Percentiles rank a stretch among this genome's conserved stretches.
phyloP scores from a whole-genome alignment of 53 echinoderm and acorn worm species.

The Henricia sp. region DNA sequence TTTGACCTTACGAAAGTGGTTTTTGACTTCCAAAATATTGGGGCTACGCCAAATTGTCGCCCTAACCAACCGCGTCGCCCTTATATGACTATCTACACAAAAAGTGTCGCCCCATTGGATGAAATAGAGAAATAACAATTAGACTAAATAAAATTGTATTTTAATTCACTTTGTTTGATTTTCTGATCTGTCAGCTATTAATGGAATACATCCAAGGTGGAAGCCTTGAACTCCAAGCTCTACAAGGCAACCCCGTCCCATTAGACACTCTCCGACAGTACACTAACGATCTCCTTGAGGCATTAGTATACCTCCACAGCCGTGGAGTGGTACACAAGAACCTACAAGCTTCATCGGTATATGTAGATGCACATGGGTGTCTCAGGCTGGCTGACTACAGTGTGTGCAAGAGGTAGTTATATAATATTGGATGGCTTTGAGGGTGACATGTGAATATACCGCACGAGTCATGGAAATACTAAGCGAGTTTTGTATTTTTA shows the following conservation, averaged over 20 bases:
- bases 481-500: too few relatives aligned
- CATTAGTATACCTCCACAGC: constrained; percentile 80
- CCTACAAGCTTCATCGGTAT: constrained; percentile 81
- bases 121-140: not conserved
- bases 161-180: too few relatives aligned
- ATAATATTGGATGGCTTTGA: too few relatives aligned
- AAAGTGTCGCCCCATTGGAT: too few relatives aligned
- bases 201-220: constrained; percentile 93
- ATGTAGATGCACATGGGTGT: constrained; percentile 71
- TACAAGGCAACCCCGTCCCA: constrained; percentile 53
- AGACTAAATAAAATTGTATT: not conserved
- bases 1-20: not conserved
- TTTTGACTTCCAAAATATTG: too few relatives aligned
- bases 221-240: constrained; percentile 69
- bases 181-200: constrained; percentile 80
- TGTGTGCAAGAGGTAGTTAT: constrained; percentile 89
- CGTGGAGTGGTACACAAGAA: constrained; percentile 95
- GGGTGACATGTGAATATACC: too few relatives aligned
- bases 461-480: too few relatives aligned
- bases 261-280: constrained; percentile 82
- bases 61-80: too few relatives aligned
- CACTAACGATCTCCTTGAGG: constrained; percentile 79
- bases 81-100: too few relatives aligned
- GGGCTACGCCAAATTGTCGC: too few relatives aligned
- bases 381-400: constrained; percentile 91